phyloP scores from a whole-genome alignment of 1,140 invertebrate species.

The Intoshia linei region DNA sequence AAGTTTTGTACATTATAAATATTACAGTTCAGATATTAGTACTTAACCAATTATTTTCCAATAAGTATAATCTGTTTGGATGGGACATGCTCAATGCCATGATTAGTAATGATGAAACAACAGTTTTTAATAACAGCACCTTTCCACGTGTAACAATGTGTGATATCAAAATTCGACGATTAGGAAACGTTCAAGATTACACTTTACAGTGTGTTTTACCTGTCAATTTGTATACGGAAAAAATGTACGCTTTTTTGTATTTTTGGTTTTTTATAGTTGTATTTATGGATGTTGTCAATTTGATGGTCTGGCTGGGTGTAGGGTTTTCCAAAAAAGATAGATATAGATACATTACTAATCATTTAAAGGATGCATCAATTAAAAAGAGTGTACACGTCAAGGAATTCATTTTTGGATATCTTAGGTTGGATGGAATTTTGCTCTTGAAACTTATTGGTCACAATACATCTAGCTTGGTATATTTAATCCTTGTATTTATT shows the following conservation, averaged over 20 bases:
- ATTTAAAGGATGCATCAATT: no score
- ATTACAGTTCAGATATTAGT: slow-evolving; percentile 21
- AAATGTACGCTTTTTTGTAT: slow-evolving; percentile 9
- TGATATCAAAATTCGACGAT: slow-evolving; percentile 9
- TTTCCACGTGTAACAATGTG: slow-evolving; percentile 10
- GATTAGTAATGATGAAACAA: no score
- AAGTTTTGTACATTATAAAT: no score
- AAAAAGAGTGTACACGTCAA: background rate
- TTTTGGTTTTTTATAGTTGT: slow-evolving; percentile 8
- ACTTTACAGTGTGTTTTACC: slow-evolving; percentile 10
- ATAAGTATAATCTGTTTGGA: slow-evolving; percentile 24
- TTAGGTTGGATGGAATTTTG: slow-evolving; percentile 6
- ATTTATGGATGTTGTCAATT: no score
- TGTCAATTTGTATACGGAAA: slow-evolving; percentile 10
- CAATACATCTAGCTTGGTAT: no score
- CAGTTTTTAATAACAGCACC: slow-evolving; percentile 7
- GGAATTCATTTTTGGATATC: slow-evolving; percentile 4
- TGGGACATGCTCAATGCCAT: no score
- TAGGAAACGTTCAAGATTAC: slow-evolving; percentile 8
- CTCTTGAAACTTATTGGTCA: slow-evolving; percentile 4
- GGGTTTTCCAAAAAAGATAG: no score
- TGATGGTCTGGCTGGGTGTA: no score
- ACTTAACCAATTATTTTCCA: slow-evolving; percentile 24
- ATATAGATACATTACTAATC: no score
- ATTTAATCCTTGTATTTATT: no score